phyloP scores from a whole-genome alignment of 2,113 vertebrate species.

The Anguilla rostrata region DNA sequence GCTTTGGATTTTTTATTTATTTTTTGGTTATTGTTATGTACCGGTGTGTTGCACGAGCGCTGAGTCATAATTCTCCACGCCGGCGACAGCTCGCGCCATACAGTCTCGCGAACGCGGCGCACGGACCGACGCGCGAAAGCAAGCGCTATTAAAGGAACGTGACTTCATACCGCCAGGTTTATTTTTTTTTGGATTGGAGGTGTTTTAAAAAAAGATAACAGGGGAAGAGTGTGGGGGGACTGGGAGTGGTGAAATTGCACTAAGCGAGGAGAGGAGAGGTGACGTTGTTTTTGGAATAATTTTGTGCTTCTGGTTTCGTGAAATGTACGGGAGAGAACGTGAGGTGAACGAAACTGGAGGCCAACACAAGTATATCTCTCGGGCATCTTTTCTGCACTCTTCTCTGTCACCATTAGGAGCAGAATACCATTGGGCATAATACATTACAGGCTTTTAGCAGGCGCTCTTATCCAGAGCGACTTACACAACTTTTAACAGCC shows the following conservation, averaged over 20 bases:
- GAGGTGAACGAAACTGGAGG: too few species aligned
- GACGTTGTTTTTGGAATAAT: too few species aligned
- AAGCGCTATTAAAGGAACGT: neutral
- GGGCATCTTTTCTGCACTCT: neutral
- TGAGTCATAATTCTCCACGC: neutral
- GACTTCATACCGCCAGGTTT: neutral
- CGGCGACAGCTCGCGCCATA: neutral
- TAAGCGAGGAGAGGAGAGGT: too few species aligned
- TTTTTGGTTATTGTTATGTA: neutral
- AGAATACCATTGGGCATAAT: too few species aligned
- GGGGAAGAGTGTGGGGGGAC: too few species aligned
- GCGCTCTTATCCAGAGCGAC: too few species aligned
- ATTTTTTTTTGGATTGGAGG: neutral
- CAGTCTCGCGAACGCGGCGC: neutral
- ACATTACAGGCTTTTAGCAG: too few species aligned
- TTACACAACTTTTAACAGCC: too few species aligned
- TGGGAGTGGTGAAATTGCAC: too few species aligned
- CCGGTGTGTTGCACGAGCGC: neutral
- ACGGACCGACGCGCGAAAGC: neutral
- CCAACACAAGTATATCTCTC: neutral
- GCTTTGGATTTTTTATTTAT: neutral
- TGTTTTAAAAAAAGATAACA: neutral
- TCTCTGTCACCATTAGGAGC: neutral
- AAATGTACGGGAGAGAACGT: too few species aligned
- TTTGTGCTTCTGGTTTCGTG: too few species aligned